Evolutionary conservation across 1,140 invertebrate genomes (phyloP).

Genomic region (Leucophenga varia): DNA sequence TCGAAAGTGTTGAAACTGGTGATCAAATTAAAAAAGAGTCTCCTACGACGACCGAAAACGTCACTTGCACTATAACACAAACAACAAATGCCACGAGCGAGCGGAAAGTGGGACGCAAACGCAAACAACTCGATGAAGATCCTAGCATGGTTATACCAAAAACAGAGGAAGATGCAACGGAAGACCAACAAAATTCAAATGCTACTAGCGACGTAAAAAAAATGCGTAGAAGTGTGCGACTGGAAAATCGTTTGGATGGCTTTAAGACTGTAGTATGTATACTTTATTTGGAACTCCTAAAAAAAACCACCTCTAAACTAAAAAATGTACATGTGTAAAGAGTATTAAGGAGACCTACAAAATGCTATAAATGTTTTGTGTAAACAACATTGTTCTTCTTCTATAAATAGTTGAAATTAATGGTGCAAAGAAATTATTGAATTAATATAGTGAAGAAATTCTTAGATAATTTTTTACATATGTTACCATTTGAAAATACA

Average conservation of each 20-base stretch:
- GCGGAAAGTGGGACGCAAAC: constrained; percentile 35
- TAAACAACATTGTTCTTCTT: too few species aligned
- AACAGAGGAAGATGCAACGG: constrained; percentile 26
- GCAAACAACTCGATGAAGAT: constrained; percentile 30
- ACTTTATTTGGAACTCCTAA: not conserved
- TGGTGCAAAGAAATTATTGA: too few species aligned
- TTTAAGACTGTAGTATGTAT: constrained; percentile 11
- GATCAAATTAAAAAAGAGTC: not conserved
- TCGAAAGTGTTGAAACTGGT: too few species aligned
- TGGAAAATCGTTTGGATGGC: constrained; percentile 38
- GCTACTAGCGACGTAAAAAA: constrained; percentile 7
- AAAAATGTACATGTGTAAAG: too few species aligned
- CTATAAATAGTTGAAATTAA: too few species aligned
- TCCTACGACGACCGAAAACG: constrained; percentile 6
- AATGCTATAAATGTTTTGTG: too few species aligned
- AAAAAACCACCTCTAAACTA: too few species aligned
- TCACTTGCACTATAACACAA: not conserved
- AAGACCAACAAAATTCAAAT: constrained; percentile 15
- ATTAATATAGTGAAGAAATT: too few species aligned
- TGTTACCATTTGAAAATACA: too few species aligned
- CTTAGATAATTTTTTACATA: too few species aligned
- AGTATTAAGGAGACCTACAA: too few species aligned
- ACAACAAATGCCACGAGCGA: constrained; percentile 15
- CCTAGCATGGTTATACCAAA: constrained; percentile 24
- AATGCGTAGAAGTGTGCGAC: constrained; percentile 44